Evolutionary conservation across 1,140 invertebrate species (phyloP).

Genomic region (Drosophila pandora): DNA sequence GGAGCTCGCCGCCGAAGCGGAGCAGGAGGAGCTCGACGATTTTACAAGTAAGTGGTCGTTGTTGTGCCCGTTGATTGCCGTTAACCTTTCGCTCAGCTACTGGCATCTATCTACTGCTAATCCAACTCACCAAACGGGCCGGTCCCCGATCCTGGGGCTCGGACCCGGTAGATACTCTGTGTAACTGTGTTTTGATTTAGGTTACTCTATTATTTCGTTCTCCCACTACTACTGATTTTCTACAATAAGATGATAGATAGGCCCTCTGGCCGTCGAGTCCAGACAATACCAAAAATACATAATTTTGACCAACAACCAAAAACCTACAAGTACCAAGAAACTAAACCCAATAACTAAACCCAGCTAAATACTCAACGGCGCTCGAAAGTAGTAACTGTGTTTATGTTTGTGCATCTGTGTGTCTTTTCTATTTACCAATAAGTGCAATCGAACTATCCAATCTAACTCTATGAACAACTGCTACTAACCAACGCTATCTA

Average conservation of each 20-base stretch:
- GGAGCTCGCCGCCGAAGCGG: constrained; percentile 96
- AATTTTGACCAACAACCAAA: constrained; percentile 23
- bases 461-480: constrained; percentile 35
- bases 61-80: constrained; percentile 9
- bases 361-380: constrained; percentile 41
- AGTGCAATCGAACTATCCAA: constrained; percentile 41
- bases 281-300: constrained; percentile 34
- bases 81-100: constrained; percentile 26
- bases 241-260: constrained; percentile 7
- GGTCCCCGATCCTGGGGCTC: neutral
- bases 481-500: constrained; percentile 52
- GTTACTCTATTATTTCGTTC: constrained; percentile 34
- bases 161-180: constrained; percentile 27
- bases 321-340: constrained; percentile 3
- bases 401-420: constrained; percentile 55
- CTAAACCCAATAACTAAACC: constrained; percentile 15
- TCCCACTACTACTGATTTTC: constrained; percentile 15
- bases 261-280: constrained; percentile 9
- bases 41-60: constrained; percentile 94
- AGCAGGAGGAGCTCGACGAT: constrained; percentile 97
- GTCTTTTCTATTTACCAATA: constrained; percentile 35
- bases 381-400: constrained; percentile 61
- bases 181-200: constrained; percentile 41
- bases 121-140: constrained; percentile 17
- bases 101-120: constrained; percentile 45